Evolutionary conservation across 23 tunicate genomes (phyloP).

Genomic region (Ciona savignyi): DNA sequence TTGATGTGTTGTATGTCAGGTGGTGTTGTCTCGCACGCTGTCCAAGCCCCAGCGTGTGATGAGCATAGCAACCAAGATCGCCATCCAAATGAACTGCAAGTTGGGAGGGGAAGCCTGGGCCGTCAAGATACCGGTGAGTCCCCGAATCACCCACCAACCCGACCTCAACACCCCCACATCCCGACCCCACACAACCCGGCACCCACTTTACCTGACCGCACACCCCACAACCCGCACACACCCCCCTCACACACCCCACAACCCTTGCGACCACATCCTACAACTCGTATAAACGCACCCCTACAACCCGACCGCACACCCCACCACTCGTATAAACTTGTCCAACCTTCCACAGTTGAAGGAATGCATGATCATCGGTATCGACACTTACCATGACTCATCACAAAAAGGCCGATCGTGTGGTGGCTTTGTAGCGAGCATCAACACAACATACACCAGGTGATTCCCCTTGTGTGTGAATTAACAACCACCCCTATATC

Average conservation of each 20-base stretch:
- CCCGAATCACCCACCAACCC: too few species aligned
- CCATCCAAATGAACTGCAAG: constrained; percentile 89
- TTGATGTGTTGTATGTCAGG: constrained; percentile 30
- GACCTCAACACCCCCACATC: too few species aligned
- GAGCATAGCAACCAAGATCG: constrained; percentile 88
- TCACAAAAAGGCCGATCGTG: constrained; percentile 63
- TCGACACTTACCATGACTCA: constrained; percentile 95
- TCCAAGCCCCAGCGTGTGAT: constrained; percentile 66
- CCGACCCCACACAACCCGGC: too few species aligned
- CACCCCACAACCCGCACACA: too few species aligned
- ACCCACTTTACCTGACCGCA: too few species aligned
- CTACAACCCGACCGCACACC: too few species aligned
- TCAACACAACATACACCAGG: constrained; percentile 65
- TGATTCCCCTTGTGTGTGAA: too few species aligned
- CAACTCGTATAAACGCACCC: too few species aligned
- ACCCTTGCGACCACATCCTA: too few species aligned
- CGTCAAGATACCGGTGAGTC: constrained; percentile 71
- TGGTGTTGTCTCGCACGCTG: constrained; percentile 57
- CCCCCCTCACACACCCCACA: too few species aligned
- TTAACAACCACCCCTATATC: too few species aligned
- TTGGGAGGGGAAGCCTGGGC: constrained; percentile 97
- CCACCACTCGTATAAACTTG: too few species aligned
- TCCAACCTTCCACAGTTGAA: constrained; percentile 29
- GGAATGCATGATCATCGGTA: constrained; percentile 72
- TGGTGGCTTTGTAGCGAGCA: constrained; percentile 87